Evolutionary conservation across 2,797 vertebrate genomes (phyloP).

Genomic region (Acanthurus tractus): DNA sequence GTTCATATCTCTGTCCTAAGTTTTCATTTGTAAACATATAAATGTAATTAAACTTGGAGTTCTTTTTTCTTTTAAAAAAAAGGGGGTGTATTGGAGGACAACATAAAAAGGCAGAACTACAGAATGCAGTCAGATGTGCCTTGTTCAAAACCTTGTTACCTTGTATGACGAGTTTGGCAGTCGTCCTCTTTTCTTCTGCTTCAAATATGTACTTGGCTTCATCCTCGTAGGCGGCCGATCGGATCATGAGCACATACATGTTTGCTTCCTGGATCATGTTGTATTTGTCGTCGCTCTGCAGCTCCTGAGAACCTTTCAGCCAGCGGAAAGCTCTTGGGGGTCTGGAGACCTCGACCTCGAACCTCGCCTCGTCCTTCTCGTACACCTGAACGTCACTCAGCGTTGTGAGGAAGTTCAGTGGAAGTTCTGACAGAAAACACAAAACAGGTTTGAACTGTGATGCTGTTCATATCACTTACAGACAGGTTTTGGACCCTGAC

Average conservation of each 20-base stretch:
- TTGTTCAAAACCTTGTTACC: slow-evolving; percentile 52
- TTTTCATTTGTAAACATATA: no score
- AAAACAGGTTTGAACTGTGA: neutral
- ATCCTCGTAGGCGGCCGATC: slow-evolving; percentile 92
- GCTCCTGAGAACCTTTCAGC: slow-evolving; percentile 95
- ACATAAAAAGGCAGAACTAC: no score
- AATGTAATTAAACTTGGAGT: no score
- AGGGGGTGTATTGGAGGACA: no score
- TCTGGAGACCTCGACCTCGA: slow-evolving; percentile 95
- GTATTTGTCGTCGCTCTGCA: slow-evolving; percentile 89
- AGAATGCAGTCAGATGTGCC: no score
- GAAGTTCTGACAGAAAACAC: slow-evolving; percentile 87
- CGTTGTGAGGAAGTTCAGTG: slow-evolving; percentile 93
- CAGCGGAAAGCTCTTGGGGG: slow-evolving; percentile 92
- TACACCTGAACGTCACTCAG: slow-evolving; percentile 94
- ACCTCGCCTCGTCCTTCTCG: slow-evolving; percentile 96
- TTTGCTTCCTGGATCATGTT: slow-evolving; percentile 90
- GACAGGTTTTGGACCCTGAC: no score
- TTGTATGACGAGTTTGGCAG: slow-evolving; percentile 93
- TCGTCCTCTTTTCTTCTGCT: slow-evolving; percentile 95
- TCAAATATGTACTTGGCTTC: slow-evolving; percentile 98
- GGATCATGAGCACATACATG: slow-evolving; percentile 88
- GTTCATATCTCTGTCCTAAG: no score
- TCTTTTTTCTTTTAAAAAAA: no score
- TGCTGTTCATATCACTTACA: no score